Base-by-base conservation (phyloP, 2,797 vertebrate species). In the Garrulus glandarius region DNA sequence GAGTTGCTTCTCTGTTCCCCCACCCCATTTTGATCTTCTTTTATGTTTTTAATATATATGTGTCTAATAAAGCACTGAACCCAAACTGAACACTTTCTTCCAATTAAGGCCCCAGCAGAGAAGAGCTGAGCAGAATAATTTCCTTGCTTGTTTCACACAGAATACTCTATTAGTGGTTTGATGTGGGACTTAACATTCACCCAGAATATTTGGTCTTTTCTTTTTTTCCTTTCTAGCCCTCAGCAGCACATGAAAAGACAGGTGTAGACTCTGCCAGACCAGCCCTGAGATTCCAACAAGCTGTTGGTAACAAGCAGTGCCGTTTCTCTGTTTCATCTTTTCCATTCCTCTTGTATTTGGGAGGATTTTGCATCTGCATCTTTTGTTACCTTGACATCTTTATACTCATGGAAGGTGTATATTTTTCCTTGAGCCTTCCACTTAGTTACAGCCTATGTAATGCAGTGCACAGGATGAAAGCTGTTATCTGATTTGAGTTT, bases 401-500 rank as follows among this genome's bases (percentile, higher is more conserved):
- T 93, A 87, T 97, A 90, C 60, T 76, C n/a, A 7, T 29, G 49
- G 65, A 96, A 83, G 43, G 87, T 95, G 71, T 82, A 61, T 95
- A 52, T 63, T 59, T 52, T 76, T 23, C 74, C 84, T 94, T 96
- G 91, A 98, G 96, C 91, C 95, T 88, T 97, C 97, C 96, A 96
- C 96, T 97, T 96, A 97, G 83, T 60, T 91, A 92, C 85, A 82
- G 84, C 82, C 95, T 94, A 84, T 84, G 69, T 89, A 87, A 96
- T 92, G 86, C 96, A 83, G 92, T 87, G 89, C 91, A 87, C 89
- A 96, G 97, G 96, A 98, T 92, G 95, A 97, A 98, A 97, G 91
- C 94, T 10, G 77, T 96, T 98, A 97, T 97, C 95, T 97, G 97
- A 98, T 97, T 97, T 94, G 95, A 97, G 95, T 96, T 97, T 98